Base-by-base conservation (phyloP, 2,113 vertebrate genomes). In the Brachyhypopomus gauderio region DNA sequence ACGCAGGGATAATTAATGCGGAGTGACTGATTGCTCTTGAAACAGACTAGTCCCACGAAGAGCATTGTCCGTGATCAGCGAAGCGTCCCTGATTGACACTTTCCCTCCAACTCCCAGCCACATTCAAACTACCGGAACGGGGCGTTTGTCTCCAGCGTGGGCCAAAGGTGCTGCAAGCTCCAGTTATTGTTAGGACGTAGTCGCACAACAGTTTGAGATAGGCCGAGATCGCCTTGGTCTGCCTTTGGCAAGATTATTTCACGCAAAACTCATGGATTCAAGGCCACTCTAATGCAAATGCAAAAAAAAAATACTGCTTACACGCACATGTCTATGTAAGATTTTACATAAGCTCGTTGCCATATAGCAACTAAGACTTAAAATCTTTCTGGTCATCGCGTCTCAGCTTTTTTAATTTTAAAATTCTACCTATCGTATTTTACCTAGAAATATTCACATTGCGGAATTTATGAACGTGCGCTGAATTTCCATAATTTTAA, bases 11-110 rank as follows among this genome's bases (percentile, higher is more conserved):
- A 93, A 95, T 94, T 94, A 95, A 94, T 94, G 93, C 92, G 90
- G 92, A 94, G 93, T 93, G 94, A 95, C 94, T 94, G 94, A 95
- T 94, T 93, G 92, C 93, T 94, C 93, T 95, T 92, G 93, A 94
- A 93, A 94, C 92, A 92, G 93, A 93, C 92, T 90, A 90, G 93
- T 92, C 94, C 93, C 90, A 90, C 89, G 84, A 90, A 88, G 87
- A 87, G 89, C 90, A 93, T 95, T 93, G 92, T 93, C 90, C 85
- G 85, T 88, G 88, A 90, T 91, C 92, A 92, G 89, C 88, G 91
- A 88, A 93, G 91, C 93, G 89, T 91, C 89, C 86, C 88, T 90
- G 91, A 93, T 86, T 93, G 93, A 91, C 91, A 91, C 90, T 89
- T 90, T 89, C 90, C 89, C 89, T 91, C 92, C 89, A 89, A 90